phyloP scores from a whole-genome alignment of 2,113 vertebrate species.

The Calonectris borealis region DNA sequence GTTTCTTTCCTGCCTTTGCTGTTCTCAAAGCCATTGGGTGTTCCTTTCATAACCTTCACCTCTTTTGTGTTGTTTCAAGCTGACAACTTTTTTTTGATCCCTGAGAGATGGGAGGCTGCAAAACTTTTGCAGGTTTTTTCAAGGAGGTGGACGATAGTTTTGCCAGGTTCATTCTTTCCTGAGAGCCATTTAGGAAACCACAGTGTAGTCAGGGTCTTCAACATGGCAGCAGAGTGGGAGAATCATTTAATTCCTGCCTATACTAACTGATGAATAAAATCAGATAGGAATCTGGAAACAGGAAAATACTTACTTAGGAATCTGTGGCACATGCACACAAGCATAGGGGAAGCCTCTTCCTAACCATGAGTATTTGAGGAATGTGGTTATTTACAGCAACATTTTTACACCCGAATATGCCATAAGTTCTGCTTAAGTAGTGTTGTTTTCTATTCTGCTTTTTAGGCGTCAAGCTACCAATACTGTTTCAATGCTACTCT shows the following conservation, averaged over 20 bases:
- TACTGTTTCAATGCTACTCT: neutral
- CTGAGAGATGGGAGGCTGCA: neutral
- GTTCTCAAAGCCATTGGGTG: neutral
- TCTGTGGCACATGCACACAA: neutral
- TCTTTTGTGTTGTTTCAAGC: neutral
- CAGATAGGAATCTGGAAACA: neutral
- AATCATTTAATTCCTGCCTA: neutral
- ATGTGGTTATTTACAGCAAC: neutral
- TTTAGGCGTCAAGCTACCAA: neutral
- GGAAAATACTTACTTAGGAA: neutral
- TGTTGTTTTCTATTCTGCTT: neutral
- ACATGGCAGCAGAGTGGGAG: neutral
- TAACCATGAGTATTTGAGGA: neutral
- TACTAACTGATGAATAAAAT: neutral
- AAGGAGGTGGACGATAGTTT: neutral
- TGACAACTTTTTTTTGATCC: neutral
- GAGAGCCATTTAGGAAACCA: neutral
- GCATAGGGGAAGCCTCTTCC: neutral
- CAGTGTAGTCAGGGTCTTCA: neutral
- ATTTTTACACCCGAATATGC: neutral
- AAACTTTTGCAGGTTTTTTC: neutral
- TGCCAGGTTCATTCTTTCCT: neutral
- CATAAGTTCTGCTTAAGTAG: neutral
- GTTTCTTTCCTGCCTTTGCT: neutral
- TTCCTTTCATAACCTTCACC: neutral